These are phyloP conservation scores for Oxyteleia sp. DNA, from an alignment of 2,888 invertebrate genomes.

Conservation along the genomic window DNA sequence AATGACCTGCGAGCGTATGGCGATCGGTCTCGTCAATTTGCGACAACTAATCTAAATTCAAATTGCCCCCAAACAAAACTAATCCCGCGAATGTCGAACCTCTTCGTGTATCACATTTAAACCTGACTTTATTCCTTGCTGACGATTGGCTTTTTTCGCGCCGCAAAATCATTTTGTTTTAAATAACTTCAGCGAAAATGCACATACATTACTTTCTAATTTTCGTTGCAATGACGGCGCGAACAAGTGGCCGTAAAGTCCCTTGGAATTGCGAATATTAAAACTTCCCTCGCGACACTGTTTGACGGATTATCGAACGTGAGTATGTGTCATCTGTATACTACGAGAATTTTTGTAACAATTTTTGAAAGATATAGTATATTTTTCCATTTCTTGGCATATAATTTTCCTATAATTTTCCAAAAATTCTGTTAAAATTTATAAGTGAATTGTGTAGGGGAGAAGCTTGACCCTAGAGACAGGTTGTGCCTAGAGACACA, in stretches of 20 bases:
- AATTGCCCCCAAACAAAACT: slow-evolving; percentile 87
- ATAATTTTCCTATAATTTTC: too few relatives aligned
- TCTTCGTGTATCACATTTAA: slow-evolving; percentile 64
- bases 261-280: not conserved
- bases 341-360: not conserved
- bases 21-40: slow-evolving; percentile 82
- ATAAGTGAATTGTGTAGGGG: too few relatives aligned
- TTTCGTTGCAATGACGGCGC: not conserved
- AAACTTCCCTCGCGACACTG: not conserved
- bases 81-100: slow-evolving; percentile 83
- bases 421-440: too few relatives aligned
- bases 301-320: not conserved
- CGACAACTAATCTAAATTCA: slow-evolving; percentile 87
- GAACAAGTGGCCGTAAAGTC: not conserved
- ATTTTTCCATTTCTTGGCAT: too few relatives aligned
- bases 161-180: too few relatives aligned
- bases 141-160: slow-evolving; percentile 70
- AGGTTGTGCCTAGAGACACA: too few relatives aligned
- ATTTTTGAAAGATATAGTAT: too few relatives aligned
- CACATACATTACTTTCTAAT: slow-evolving; percentile 32
- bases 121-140: slow-evolving; percentile 40
- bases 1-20: slow-evolving; percentile 56
- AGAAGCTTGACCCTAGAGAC: too few relatives aligned
- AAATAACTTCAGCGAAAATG: slow-evolving; percentile 25
- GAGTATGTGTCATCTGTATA: not conserved